Evolutionary conservation across 2,113 vertebrate genomes (phyloP).

Genomic region (Labrus mixtus): DNA sequence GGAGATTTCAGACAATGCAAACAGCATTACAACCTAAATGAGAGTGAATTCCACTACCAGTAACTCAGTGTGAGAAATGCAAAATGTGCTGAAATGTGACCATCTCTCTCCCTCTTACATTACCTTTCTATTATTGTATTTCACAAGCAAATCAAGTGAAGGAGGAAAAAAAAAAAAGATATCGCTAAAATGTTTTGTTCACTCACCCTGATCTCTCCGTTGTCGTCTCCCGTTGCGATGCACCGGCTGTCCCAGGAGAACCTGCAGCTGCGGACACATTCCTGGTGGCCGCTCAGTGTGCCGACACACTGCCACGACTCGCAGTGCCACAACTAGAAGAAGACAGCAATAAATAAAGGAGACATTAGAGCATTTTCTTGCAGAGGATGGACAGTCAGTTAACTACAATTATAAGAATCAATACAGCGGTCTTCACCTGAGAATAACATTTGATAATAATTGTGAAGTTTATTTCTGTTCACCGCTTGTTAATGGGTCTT

Average conservation of each 20-base stretch:
- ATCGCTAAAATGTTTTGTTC: neutral
- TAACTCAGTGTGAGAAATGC: too few species aligned
- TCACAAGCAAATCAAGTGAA: too few species aligned
- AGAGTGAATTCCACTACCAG: neutral
- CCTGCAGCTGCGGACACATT: constrained; percentile 92
- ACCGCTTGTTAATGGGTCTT: constrained; percentile 17
- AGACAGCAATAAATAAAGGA: neutral
- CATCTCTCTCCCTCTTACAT: neutral
- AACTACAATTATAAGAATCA: constrained; percentile 1
- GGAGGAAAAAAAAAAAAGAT: neutral
- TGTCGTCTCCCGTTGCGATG: constrained; percentile 95
- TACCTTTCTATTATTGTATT: too few species aligned
- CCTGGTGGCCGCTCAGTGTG: constrained; percentile 87
- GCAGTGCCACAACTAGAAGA: constrained; percentile 90
- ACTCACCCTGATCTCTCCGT: constrained; percentile 93
- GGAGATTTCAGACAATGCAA: neutral
- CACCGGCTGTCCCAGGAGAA: constrained; percentile 88
- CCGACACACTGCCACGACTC: constrained; percentile 80
- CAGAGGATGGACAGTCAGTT: neutral
- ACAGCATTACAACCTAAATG: neutral
- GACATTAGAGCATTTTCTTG: neutral
- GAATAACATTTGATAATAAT: constrained; percentile 3
- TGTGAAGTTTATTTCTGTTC: constrained; percentile 6
- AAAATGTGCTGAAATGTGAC: too few species aligned
- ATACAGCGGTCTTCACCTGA: neutral